A percentile compares a stretch with the other conserved stretches of the same genome.
phyloP scores from a whole-genome alignment of 2,888 invertebrate genomes.

The Drosophila borborema region DNA sequence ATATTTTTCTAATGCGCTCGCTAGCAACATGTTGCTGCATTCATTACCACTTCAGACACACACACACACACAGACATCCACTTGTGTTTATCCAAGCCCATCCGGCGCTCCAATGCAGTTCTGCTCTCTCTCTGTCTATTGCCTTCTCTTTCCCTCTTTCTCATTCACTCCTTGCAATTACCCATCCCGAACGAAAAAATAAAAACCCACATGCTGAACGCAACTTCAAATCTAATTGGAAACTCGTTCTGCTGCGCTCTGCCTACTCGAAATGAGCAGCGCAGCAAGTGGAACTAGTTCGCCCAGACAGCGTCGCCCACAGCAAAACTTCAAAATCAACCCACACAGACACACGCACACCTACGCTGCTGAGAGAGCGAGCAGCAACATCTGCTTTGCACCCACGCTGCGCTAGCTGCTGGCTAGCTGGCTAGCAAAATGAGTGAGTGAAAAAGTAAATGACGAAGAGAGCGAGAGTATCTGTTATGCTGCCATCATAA shows the following conservation, averaged over 20 bases:
- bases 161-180: slow-evolving; percentile 16
- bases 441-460: slow-evolving; percentile 1
- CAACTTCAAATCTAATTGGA: slow-evolving; percentile 66
- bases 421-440: slow-evolving; percentile 4
- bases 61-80: background rate
- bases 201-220: slow-evolving; percentile 66
- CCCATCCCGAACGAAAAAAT: slow-evolving; percentile 55
- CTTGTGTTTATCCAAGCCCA: slow-evolving; percentile 60
- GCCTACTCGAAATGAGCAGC: slow-evolving; percentile 46
- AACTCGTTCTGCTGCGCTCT: slow-evolving; percentile 58
- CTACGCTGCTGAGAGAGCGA: slow-evolving; percentile 34
- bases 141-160: slow-evolving; percentile 1
- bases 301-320: slow-evolving; percentile 52
- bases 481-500: background rate
- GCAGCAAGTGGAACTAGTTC: slow-evolving; percentile 56
- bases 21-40: slow-evolving; percentile 25
- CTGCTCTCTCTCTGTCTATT: slow-evolving; percentile 14
- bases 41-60: slow-evolving; percentile 24
- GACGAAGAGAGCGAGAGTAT: slow-evolving; percentile 7
- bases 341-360: slow-evolving; percentile 43
- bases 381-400: slow-evolving; percentile 31
- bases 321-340: slow-evolving; percentile 36
- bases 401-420: slow-evolving; percentile 38
- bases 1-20: background rate
- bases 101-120: slow-evolving; percentile 52